These are phyloP conservation scores for Calliopum simillimum DNA, from an alignment of 2,888 invertebrate genomes.

Conservation along the genomic window DNA sequence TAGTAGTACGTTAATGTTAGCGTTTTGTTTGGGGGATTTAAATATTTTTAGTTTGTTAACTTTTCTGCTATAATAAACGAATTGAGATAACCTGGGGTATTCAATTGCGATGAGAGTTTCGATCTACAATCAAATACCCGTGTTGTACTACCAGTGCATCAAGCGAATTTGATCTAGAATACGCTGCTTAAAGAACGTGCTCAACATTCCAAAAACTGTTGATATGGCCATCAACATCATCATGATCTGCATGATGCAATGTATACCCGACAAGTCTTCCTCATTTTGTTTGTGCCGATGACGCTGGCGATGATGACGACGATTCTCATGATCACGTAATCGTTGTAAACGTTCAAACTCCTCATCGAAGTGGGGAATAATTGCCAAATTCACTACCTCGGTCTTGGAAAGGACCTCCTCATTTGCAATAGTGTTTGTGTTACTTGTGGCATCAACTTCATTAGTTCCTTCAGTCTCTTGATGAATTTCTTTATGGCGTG, in stretches of 20 bases:
- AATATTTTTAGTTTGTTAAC: conserved; percentile 24
- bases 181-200: conserved; percentile 67
- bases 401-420: conserved; percentile 65
- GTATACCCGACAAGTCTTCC: conserved; percentile 66
- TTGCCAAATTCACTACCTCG: conserved; percentile 67
- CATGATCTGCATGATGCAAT: conserved; percentile 68
- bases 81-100: conserved; percentile 47
- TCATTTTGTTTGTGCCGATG: conserved; percentile 62
- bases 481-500: conserved; percentile 54
- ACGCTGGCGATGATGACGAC: conserved; percentile 62
- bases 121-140: conserved; percentile 58
- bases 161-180: conserved; percentile 66
- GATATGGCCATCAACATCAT: conserved; percentile 67
- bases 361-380: conserved; percentile 67
- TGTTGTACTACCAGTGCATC: conserved; percentile 68
- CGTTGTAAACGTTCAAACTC: conserved; percentile 65
- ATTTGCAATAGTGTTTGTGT: conserved; percentile 55
- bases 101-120: conserved; percentile 45
- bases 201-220: conserved; percentile 67
- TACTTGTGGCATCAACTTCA: conserved; percentile 19
- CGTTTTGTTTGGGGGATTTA: conserved; percentile 1
- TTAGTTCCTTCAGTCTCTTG: conserved; percentile 48
- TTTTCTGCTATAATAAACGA: conserved; percentile 22
- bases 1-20: conserved; percentile 17
- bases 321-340: conserved; percentile 58